These are phyloP conservation scores for Timema cristinae DNA, from an alignment of 2,888 invertebrate species.

Conservation along the genomic window DNA sequence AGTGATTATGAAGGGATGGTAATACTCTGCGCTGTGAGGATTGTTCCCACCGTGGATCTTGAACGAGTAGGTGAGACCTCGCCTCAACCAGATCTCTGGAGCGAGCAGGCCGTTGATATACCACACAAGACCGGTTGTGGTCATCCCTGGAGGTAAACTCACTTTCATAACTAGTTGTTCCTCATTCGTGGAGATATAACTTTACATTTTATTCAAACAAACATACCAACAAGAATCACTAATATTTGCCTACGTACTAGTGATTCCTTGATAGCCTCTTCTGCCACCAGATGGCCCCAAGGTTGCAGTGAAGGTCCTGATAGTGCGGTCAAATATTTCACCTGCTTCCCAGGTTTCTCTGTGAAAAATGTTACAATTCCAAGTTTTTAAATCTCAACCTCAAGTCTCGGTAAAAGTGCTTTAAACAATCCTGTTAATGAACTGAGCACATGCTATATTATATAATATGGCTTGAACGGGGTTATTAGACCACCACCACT, in stretches of 20 bases:
- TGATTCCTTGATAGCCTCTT: slow-evolving; percentile 71
- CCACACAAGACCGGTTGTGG: slow-evolving; percentile 75
- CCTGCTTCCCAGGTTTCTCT: slow-evolving; percentile 51
- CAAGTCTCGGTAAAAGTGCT: too few species aligned
- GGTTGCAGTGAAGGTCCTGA: slow-evolving; percentile 74
- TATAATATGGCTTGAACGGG: too few species aligned
- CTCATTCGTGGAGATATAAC: too few species aligned
- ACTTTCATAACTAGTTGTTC: too few species aligned
- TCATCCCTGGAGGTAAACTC: slow-evolving; percentile 49
- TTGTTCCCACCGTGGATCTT: slow-evolving; percentile 80
- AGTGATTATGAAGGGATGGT: slow-evolving; percentile 87
- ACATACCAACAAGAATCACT: neutral
- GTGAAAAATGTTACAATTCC: neutral
- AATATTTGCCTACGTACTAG: slow-evolving; percentile 47
- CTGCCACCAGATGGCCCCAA: slow-evolving; percentile 81
- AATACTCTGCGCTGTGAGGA: slow-evolving; percentile 77
- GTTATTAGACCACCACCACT: too few species aligned
- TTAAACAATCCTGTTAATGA: too few species aligned
- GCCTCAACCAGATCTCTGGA: slow-evolving; percentile 80
- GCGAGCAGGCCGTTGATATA: slow-evolving; percentile 87
- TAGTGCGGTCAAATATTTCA: slow-evolving; percentile 53
- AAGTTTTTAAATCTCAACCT: too few species aligned
- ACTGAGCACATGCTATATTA: too few species aligned
- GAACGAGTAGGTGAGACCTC: slow-evolving; percentile 82
- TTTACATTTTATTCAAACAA: neutral